Percentiles rank a stretch among this genome's conserved stretches.
These are phyloP conservation scores for Pipistrellus kuhlii DNA, from an alignment of 2,797 vertebrate species.

Conservation along the genomic window DNA sequence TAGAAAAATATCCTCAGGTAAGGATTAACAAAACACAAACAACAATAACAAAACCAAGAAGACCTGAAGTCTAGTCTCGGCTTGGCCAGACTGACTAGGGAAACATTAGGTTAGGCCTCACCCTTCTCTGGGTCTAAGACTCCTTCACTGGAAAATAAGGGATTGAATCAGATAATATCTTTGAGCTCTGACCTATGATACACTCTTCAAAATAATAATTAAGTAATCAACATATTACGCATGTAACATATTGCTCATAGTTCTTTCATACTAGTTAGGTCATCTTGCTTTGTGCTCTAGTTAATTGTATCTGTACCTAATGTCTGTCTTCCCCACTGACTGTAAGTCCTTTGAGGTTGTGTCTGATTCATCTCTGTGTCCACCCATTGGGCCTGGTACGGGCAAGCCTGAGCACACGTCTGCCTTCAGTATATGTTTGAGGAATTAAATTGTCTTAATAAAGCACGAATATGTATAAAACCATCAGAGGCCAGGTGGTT, in stretches of 20 bases:
- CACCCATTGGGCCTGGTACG: conserved; percentile 41
- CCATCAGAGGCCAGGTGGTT: conserved; percentile 16
- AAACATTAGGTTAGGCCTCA: not conserved
- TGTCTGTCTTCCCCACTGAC: conserved; percentile 66
- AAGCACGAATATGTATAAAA: not conserved
- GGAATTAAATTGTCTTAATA: conserved; percentile 48
- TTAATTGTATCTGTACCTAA: conserved; percentile 70
- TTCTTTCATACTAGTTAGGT: conserved; percentile 71
- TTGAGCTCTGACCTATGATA: conserved; percentile 58
- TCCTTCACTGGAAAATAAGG: conserved; percentile 59
- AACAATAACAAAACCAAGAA: not conserved
- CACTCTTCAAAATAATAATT: conserved; percentile 69
- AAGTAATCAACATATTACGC: conserved; percentile 70
- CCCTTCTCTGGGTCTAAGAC: conserved; percentile 43
- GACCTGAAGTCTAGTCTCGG: conserved; percentile 1
- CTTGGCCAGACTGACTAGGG: conserved; percentile 16
- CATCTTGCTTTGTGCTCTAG: conserved; percentile 70
- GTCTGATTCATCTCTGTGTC: conserved; percentile 75
- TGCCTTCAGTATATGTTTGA: conserved; percentile 51
- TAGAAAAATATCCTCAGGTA: too few relatives aligned
- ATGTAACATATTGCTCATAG: conserved; percentile 55
- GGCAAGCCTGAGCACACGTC: conserved; percentile 58
- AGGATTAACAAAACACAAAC: too few relatives aligned
- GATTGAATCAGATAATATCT: conserved; percentile 61
- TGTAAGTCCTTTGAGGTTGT: conserved; percentile 69